Percentiles rank a stretch among this genome's conserved stretches.
Evolutionary conservation across 2,797 vertebrate genomes (phyloP).

Genomic region (Nannoperca obscura): DNA sequence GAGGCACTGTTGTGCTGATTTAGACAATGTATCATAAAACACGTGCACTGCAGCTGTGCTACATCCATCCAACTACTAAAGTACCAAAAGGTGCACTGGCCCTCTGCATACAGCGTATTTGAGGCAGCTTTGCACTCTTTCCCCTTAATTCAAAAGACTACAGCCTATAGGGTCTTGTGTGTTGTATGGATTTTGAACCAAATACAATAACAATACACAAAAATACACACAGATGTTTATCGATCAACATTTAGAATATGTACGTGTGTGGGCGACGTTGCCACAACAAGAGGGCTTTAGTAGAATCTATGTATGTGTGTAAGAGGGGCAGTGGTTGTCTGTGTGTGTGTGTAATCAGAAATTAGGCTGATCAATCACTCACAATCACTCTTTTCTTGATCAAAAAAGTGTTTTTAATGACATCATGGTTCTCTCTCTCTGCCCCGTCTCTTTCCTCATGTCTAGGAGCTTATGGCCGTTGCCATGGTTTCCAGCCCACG

Average conservation of each 20-base stretch:
- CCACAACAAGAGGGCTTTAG: slow-evolving; percentile 21
- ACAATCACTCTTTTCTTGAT: slow-evolving; percentile 42
- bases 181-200: background rate
- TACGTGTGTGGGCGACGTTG: slow-evolving; percentile 41
- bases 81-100: slow-evolving; percentile 7
- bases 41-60: background rate
- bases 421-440: slow-evolving; percentile 27
- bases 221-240: slow-evolving; percentile 28
- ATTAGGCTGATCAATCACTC: slow-evolving; percentile 44
- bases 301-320: background rate
- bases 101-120: background rate
- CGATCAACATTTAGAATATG: slow-evolving; percentile 14
- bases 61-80: slow-evolving; percentile 1
- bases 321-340: background rate
- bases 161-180: background rate
- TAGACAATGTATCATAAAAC: background rate
- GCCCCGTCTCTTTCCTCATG: slow-evolving; percentile 47
- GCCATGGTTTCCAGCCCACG: slow-evolving; percentile 80
- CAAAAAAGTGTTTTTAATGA: slow-evolving; percentile 59
- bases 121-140: background rate
- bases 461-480: slow-evolving; percentile 74
- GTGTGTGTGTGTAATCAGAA: slow-evolving; percentile 1
- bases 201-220: slow-evolving; percentile 1
- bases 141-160: background rate
- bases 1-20: background rate